Percentiles rank a stretch among this genome's conserved stretches.
Conservation (phyloP, 1,140 invertebrate genomes). For the Leptinotarsa texana region DNA sequence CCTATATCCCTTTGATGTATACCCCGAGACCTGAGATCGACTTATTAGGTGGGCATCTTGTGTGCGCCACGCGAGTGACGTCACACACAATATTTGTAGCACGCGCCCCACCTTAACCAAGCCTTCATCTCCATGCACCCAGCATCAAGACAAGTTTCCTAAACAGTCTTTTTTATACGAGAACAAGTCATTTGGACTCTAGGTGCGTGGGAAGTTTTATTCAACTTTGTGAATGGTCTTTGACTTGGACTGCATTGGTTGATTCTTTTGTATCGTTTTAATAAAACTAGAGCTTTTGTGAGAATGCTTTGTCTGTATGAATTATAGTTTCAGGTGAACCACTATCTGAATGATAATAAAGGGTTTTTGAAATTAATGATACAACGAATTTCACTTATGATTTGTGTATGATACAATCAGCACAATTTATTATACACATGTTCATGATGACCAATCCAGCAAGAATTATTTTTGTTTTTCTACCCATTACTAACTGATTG, state of each 20-base stretch:
- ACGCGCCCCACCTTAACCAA: constrained; percentile 30
- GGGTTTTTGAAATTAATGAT: neutral
- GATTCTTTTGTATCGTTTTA: constrained; percentile 2
- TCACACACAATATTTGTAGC: constrained; percentile 31
- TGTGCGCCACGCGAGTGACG: constrained; percentile 30
- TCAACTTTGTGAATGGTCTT: constrained; percentile 14
- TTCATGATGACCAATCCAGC: no score
- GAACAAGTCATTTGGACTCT: constrained; percentile 19
- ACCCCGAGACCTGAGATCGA: constrained; percentile 15
- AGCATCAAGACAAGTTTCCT: constrained; percentile 29
- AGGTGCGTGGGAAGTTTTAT: constrained; percentile 21
- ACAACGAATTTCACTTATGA: constrained; percentile 3
- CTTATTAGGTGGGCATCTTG: constrained; percentile 30
- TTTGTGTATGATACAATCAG: neutral
- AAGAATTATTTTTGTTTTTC: no score
- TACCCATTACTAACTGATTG: no score
- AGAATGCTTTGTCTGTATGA: neutral
- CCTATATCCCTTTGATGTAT: neutral
- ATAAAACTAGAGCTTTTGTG: neutral
- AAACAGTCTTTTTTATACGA: constrained; percentile 19
- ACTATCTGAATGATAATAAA: neutral
- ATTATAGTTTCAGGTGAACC: neutral
- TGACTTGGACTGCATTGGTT: constrained; percentile 3
- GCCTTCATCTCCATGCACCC: constrained; percentile 24
- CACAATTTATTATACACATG: neutral